Evolutionary conservation across 2,888 invertebrate species (phyloP).

Genomic region (Plagiodera versicolora): DNA sequence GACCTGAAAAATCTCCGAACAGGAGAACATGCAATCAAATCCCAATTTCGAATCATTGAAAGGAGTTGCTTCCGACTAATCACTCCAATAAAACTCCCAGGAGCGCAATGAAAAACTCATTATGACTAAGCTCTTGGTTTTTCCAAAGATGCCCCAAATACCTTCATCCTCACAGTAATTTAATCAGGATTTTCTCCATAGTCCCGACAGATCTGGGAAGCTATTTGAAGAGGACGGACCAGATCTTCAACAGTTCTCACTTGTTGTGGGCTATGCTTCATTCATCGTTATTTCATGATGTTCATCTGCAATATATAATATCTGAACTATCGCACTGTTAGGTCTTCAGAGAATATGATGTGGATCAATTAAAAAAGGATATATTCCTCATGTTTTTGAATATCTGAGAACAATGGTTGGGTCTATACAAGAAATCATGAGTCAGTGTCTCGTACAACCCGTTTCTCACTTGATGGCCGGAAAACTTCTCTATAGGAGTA

Average conservation of each 20-base stretch:
- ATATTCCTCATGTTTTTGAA: too few relatives aligned
- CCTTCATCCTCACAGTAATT: constrained; percentile 40
- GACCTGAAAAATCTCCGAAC: background rate
- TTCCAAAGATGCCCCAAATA: constrained; percentile 34
- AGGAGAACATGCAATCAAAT: background rate
- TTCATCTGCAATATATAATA: too few relatives aligned
- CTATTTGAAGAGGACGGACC: constrained; percentile 43
- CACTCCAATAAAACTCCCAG: constrained; percentile 18
- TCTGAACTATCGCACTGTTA: too few relatives aligned
- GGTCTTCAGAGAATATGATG: too few relatives aligned
- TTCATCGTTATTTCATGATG: too few relatives aligned
- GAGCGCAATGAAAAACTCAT: constrained; percentile 23
- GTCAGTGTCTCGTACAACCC: too few relatives aligned
- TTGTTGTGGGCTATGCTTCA: constrained; percentile 51
- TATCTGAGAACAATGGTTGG: too few relatives aligned
- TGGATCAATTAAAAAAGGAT: too few relatives aligned
- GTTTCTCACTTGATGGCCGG: too few relatives aligned
- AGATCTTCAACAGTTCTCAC: constrained; percentile 48
- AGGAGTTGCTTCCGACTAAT: constrained; percentile 2
- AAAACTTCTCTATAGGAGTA: too few relatives aligned
- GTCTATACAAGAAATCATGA: too few relatives aligned
- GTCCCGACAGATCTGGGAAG: constrained; percentile 42
- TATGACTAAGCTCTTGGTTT: constrained; percentile 26
- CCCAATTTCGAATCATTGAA: background rate
- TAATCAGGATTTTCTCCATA: constrained; percentile 45